Conservation (phyloP, 2,113 vertebrate genomes). For the Protobothrops flavoviridis region DNA sequence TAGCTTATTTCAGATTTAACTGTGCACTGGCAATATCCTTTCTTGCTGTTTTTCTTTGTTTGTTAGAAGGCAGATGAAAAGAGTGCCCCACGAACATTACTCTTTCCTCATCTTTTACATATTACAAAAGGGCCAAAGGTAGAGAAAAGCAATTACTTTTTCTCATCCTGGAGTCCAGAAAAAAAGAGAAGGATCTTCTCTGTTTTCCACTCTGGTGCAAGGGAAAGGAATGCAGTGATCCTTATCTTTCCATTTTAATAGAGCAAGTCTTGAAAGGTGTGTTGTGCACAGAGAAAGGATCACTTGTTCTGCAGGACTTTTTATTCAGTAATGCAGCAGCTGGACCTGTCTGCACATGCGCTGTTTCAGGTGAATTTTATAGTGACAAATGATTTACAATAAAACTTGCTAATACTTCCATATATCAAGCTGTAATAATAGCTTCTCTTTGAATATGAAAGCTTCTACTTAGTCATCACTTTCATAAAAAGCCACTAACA, state of each 20-base stretch:
- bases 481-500: not conserved
- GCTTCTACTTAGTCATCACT: constrained; percentile 15
- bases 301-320: not conserved
- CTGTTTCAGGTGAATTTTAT: not conserved
- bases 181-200: not conserved
- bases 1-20: not conserved
- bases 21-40: not conserved
- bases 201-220: not conserved
- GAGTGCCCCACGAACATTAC: not conserved
- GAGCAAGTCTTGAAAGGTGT: not conserved
- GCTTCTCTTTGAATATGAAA: constrained; percentile 1
- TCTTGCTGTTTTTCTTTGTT: not conserved
- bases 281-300: not conserved
- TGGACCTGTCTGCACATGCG: not conserved
- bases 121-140: not conserved
- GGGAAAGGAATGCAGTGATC: not conserved
- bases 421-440: not conserved
- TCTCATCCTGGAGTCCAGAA: not conserved
- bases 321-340: not conserved
- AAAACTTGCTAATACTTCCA: not conserved
- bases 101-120: too few relatives aligned
- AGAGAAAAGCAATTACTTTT: not conserved
- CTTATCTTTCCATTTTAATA: not conserved
- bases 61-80: not conserved
- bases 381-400: not conserved